Conservation (phyloP, 2,113 vertebrate genomes). For the Cichladusa arquata region DNA sequence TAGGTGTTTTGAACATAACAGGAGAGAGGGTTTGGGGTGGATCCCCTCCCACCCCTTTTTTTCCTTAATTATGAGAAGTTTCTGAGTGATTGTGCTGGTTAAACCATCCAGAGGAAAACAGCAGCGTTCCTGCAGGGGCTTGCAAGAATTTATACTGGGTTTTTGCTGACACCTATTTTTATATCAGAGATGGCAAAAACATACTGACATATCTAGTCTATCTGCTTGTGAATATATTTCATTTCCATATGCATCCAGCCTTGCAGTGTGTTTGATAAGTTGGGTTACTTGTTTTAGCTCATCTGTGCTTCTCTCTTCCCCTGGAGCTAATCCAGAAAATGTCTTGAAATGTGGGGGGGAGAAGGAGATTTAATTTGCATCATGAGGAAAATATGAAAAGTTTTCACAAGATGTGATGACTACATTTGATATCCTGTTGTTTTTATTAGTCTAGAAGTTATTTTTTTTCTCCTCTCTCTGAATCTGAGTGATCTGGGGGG, state of each 20-base stretch:
- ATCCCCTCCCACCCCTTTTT: neutral
- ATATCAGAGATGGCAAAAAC: constrained; percentile 15
- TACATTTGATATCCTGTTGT: neutral
- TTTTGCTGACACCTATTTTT: constrained; percentile 26
- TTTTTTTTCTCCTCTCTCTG: neutral
- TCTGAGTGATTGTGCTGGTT: neutral
- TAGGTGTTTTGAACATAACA: neutral
- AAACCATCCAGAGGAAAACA: neutral
- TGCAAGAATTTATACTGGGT: constrained; percentile 12
- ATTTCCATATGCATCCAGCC: neutral
- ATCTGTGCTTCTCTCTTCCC: neutral
- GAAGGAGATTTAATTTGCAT: neutral
- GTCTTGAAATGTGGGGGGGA: neutral
- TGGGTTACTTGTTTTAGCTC: constrained; percentile 1
- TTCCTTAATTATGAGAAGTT: neutral
- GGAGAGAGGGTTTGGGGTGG: neutral
- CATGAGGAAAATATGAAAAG: neutral
- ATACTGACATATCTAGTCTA: neutral
- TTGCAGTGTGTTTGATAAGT: neutral
- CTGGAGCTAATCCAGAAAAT: neutral
- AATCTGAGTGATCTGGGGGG: neutral
- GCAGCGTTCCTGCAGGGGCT: constrained; percentile 17
- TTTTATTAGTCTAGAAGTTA: neutral
- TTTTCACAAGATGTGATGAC: neutral
- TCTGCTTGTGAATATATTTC: neutral